phyloP scores from a whole-genome alignment of 2,888 invertebrate genomes.

The Cheilosia vernalis region DNA sequence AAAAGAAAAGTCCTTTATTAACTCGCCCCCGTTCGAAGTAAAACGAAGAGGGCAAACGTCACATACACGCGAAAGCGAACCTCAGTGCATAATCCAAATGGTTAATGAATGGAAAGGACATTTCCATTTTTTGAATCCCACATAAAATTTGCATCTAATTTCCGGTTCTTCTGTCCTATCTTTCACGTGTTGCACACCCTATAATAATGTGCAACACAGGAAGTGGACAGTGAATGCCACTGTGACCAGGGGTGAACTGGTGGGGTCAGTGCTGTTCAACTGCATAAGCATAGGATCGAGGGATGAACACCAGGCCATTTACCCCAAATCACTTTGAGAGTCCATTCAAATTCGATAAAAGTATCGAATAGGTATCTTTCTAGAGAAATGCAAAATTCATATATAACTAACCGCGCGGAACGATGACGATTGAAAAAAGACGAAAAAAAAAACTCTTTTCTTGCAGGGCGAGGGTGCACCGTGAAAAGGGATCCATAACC shows the following conservation, averaged over 20 bases:
- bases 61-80: constrained; percentile 4
- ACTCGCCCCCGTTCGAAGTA: background rate
- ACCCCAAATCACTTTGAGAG: constrained; percentile 59
- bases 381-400: constrained; percentile 22
- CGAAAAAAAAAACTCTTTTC: constrained; percentile 11
- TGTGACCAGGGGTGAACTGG: constrained; percentile 42
- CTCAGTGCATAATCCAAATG: constrained; percentile 46
- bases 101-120: constrained; percentile 79
- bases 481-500: constrained; percentile 45
- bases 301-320: constrained; percentile 35
- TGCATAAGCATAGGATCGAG: constrained; percentile 46
- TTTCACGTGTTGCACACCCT: constrained; percentile 52
- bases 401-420: constrained; percentile 57
- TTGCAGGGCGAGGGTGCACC: constrained; percentile 34
- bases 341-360: constrained; percentile 25
- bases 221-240: constrained; percentile 45
- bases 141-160: constrained; percentile 84
- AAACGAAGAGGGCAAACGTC: constrained; percentile 31
- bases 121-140: constrained; percentile 80
- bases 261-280: constrained; percentile 52
- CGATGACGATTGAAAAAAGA: constrained; percentile 14
- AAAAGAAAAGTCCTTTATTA: constrained; percentile 50
- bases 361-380: background rate
- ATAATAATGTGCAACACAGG: constrained; percentile 45
- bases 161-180: constrained; percentile 77